Base-by-base conservation (phyloP, 2,888 invertebrate genomes). In the Tipula unca region DNA sequence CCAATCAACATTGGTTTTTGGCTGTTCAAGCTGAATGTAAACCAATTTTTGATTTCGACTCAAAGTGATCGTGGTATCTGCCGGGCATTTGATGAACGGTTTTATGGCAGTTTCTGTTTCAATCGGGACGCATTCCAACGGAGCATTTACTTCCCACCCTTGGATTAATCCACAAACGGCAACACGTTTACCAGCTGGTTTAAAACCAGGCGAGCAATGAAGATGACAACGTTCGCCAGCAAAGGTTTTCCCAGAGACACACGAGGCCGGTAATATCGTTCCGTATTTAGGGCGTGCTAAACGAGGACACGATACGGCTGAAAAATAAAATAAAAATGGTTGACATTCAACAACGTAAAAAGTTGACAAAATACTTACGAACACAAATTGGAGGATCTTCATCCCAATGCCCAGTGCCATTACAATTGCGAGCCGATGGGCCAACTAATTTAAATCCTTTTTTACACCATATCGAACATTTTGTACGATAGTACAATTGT, bases 1-100 rank as follows among this genome's bases (percentile, higher is more conserved):
- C 92, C 93, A 94, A 89, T 94, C 94, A 88, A 94, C 92, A 89
- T 94, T 94, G 39, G 94, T 93, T 88, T 93, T 89, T 0, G 93
- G 93, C 86, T 89, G 89, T 32, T 90, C 92, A 0, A 93, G 92
- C 86, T 92, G 88, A n/a, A 91, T 89, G 82, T 89, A 89, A 1
- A 90, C 89, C 4, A 88, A 89, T 10, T 86, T 87, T 69, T 90
- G 89, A 0, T 88, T 89, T 0, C 87, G 91, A 1, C 93, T 92
- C 84, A 95, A 90, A 84, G 92, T 91, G 42, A 93, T 92, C 39
- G 92, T 92, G 82, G 94, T 91, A 88, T 93, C 92, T 82, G 92
- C 91, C 0, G 95, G 94, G 88, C 95, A 95, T 87, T 92, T 93
- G 87, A 95, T 94, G 87, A 92, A 93, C 25, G 94, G 93, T 86